Evolutionary conservation across 2,113 vertebrate genomes (phyloP).

Genomic region (Cavia aperea): DNA sequence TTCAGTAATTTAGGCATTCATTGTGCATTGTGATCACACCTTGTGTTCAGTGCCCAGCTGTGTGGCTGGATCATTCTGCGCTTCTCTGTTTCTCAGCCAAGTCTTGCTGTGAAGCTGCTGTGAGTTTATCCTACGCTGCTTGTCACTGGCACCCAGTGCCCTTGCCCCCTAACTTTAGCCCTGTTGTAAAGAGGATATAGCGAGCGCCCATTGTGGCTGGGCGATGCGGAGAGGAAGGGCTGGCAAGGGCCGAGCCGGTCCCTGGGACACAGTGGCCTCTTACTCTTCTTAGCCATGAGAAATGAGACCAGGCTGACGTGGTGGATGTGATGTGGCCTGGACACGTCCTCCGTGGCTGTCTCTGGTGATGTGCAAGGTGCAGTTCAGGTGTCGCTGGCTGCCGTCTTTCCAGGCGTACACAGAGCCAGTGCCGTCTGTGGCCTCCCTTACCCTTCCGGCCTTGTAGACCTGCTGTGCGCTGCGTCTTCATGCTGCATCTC

Average conservation of each 20-base stretch:
- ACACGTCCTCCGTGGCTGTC: background rate
- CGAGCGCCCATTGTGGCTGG: no score
- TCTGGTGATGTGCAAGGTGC: no score
- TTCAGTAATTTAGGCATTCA: background rate
- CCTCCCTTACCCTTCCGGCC: fast-evolving
- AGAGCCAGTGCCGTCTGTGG: fast-evolving
- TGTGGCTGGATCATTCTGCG: fast-evolving
- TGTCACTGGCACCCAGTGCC: fast-evolving
- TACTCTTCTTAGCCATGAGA: background rate
- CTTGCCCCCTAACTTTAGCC: no score
- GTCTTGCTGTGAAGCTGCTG: background rate
- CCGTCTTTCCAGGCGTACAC: background rate
- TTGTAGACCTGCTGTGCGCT: fast-evolving
- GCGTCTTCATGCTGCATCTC: background rate
- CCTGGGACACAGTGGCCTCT: background rate
- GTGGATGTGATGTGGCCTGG: background rate
- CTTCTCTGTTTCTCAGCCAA: background rate
- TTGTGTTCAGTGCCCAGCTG: background rate
- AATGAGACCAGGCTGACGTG: background rate
- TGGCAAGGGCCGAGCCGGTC: background rate
- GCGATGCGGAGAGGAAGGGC: background rate
- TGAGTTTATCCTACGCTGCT: background rate
- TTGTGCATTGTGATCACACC: background rate
- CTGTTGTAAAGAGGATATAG: background rate
- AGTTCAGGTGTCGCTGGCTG: background rate